These are phyloP conservation scores for Falco berigora DNA, from an alignment of 2,797 vertebrate species.

Conservation along the genomic window DNA sequence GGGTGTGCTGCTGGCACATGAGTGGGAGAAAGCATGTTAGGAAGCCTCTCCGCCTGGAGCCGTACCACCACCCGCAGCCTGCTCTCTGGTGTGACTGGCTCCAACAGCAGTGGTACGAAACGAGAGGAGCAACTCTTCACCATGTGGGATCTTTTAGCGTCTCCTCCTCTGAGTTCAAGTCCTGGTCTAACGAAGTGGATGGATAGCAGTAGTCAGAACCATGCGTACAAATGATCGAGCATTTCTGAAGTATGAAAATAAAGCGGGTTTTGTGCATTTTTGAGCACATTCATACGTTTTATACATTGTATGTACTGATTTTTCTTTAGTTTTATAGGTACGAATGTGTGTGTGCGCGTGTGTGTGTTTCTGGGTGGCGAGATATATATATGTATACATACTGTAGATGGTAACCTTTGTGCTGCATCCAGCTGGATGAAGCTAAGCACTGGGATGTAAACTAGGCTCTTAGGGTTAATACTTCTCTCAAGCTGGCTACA, in stretches of 20 bases:
- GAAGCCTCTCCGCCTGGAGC: not conserved
- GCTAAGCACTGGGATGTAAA: slow-evolving; percentile 30
- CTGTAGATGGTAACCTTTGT: slow-evolving; percentile 17
- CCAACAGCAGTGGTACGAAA: not conserved
- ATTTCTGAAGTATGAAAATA: slow-evolving; percentile 69
- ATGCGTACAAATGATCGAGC: not conserved
- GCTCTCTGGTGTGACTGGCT: not conserved
- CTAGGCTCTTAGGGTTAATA: not conserved
- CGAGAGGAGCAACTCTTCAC: not conserved
- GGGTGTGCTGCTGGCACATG: not conserved
- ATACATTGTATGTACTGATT: slow-evolving; percentile 70
- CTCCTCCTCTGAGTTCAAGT: not conserved
- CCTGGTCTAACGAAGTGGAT: not conserved
- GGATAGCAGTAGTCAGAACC: slow-evolving; percentile 35
- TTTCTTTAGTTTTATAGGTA: slow-evolving; percentile 62
- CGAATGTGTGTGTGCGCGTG: not conserved
- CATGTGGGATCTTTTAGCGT: not conserved
- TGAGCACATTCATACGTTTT: slow-evolving; percentile 74
- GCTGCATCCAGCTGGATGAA: slow-evolving; percentile 12
- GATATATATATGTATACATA: not conserved
- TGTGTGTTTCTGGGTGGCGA: not conserved
- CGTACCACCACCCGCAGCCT: rapidly evolving
- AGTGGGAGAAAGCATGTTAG: not conserved
- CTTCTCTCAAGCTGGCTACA: not conserved
- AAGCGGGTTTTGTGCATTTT: slow-evolving; percentile 77